Evolutionary conservation across 2,888 invertebrate species (phyloP).

Genomic region (Epirrita christyi): DNA sequence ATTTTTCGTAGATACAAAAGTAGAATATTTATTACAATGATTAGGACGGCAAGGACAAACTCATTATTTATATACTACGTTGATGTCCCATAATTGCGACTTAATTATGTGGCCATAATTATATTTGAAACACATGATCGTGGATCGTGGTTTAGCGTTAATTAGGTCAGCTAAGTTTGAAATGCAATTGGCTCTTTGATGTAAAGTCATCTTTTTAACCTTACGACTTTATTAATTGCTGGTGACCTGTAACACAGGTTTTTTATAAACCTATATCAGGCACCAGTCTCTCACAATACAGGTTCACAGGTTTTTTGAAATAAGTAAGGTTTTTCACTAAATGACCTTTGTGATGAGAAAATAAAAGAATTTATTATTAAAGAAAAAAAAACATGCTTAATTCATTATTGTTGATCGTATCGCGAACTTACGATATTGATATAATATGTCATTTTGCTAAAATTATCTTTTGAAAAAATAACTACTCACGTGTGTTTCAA

Average conservation of each 20-base stretch:
- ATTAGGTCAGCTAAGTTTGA: constrained; percentile 16
- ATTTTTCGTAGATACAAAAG: constrained; percentile 31
- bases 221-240: constrained; percentile 10
- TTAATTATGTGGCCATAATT: constrained; percentile 13
- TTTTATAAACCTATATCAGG: no score
- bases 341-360: no score
- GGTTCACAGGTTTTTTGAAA: no score
- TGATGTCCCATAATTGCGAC: constrained; percentile 4
- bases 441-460: no score
- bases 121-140: constrained; percentile 3
- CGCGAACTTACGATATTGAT: no score
- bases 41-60: constrained; percentile 18
- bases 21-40: constrained; percentile 15
- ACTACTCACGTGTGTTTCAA: no score
- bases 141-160: constrained; percentile 4
- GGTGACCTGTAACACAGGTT: no score
- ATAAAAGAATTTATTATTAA: no score
- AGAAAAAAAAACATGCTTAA: constrained; percentile 10
- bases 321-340: no score
- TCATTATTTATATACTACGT: background rate
- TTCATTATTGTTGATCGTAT: constrained; percentile 7
- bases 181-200: constrained; percentile 21
- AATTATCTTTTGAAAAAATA: no score
- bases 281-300: no score
- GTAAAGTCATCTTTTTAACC: constrained; percentile 24